These are phyloP conservation scores for Oreotragus oreotragus DNA, from an alignment of 2,113 vertebrate species.

Conservation along the genomic window DNA sequence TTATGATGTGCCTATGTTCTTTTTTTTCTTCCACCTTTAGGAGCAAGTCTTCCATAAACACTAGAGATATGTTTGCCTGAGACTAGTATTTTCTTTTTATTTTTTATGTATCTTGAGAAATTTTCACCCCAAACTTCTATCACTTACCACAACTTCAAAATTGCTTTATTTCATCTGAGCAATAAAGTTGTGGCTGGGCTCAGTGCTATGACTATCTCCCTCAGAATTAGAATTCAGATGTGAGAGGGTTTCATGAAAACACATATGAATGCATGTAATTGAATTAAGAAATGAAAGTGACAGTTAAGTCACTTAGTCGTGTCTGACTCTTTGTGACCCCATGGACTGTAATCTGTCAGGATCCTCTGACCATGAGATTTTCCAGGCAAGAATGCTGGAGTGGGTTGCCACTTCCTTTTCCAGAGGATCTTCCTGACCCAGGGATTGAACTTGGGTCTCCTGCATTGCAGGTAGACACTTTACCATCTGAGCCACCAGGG, in stretches of 20 bases:
- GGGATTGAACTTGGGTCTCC: background rate
- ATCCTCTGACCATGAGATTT: background rate
- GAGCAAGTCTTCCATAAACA: background rate
- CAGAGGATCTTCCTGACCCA: background rate
- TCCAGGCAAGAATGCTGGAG: background rate
- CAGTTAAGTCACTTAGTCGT: background rate
- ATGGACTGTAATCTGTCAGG: background rate
- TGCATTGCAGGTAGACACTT: background rate
- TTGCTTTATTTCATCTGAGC: background rate
- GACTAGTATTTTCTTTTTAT: background rate
- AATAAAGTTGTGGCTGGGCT: background rate
- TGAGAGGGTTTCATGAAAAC: background rate
- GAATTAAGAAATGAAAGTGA: conserved; percentile 7
- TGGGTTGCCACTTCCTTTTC: background rate
- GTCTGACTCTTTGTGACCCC: background rate
- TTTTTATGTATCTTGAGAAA: background rate
- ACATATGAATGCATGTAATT: background rate
- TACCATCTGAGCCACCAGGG: background rate
- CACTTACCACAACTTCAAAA: background rate
- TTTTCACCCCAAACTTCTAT: background rate
- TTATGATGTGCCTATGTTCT: background rate
- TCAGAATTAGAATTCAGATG: background rate
- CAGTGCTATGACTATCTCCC: background rate
- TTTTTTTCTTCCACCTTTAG: background rate
- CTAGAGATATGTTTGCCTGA: background rate